Conservation (phyloP, 2,888 invertebrate genomes). For the Diplolepis rosae region DNA sequence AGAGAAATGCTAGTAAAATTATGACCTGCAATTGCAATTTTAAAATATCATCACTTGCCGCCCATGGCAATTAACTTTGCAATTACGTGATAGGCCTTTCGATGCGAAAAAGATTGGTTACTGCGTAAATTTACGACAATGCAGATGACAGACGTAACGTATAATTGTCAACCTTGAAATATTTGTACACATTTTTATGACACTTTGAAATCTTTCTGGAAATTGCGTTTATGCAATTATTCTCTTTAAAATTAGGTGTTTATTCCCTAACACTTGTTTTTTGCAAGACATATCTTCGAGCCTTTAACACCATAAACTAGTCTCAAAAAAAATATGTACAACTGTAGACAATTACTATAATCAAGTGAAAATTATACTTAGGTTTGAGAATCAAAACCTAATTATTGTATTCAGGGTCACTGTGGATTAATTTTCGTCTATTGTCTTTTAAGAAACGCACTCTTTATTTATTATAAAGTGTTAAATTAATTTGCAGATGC, state of each 20-base stretch:
- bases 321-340: not conserved
- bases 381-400: not conserved
- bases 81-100: slow-evolving; percentile 21
- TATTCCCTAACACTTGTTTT: not conserved
- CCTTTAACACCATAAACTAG: not conserved
- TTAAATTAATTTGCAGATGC: too few relatives aligned
- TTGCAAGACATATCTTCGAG: not conserved
- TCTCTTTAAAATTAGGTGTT: too few relatives aligned
- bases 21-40: slow-evolving; percentile 16
- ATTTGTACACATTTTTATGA: not conserved
- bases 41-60: slow-evolving; percentile 9
- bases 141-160: not conserved
- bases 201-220: not conserved
- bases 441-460: not conserved
- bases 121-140: slow-evolving; percentile 15
- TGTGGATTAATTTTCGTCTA: slow-evolving; percentile 8
- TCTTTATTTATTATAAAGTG: too few relatives aligned
- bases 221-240: not conserved
- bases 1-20: not conserved
- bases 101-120: slow-evolving; percentile 20
- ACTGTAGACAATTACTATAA: not conserved
- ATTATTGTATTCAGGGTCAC: slow-evolving; percentile 19
- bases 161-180: not conserved
- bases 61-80: not conserved
- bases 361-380: not conserved